phyloP scores from a whole-genome alignment of 2,888 invertebrate species.

The Drosophila testacea region DNA sequence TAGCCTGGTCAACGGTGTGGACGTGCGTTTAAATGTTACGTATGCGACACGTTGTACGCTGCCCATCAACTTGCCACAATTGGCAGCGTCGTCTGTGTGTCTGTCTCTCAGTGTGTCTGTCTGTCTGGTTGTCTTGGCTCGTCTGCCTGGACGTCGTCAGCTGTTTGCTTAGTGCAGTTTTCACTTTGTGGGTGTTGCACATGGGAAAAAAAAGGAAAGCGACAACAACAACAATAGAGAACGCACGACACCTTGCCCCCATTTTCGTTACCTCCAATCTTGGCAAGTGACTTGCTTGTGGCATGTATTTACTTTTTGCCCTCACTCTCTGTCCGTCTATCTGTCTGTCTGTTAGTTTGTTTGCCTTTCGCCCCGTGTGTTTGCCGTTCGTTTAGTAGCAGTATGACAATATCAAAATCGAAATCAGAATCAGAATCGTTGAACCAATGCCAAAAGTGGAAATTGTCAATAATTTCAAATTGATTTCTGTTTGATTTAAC shows the following conservation, averaged over 20 bases:
- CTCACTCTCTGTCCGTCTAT: slow-evolving; percentile 33
- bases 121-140: slow-evolving; percentile 13
- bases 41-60: slow-evolving; percentile 70
- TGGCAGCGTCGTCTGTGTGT: slow-evolving; percentile 41
- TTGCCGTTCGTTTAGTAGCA: slow-evolving; percentile 75
- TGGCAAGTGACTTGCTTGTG: slow-evolving; percentile 24
- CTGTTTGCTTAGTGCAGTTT: slow-evolving; percentile 68
- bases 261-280: not conserved
- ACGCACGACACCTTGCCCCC: slow-evolving; percentile 12
- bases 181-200: slow-evolving; percentile 51
- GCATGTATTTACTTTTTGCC: slow-evolving; percentile 67
- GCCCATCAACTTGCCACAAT: slow-evolving; percentile 64
- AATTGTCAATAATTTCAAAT: slow-evolving; percentile 84
- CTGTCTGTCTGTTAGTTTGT: slow-evolving; percentile 51
- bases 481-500: slow-evolving; percentile 83
- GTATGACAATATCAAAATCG: slow-evolving; percentile 66
- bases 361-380: slow-evolving; percentile 58
- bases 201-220: slow-evolving; percentile 2
- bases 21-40: slow-evolving; percentile 76
- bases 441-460: slow-evolving; percentile 81
- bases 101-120: slow-evolving; percentile 1
- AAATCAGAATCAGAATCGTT: slow-evolving; percentile 64
- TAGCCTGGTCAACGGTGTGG: slow-evolving; percentile 65
- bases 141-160: slow-evolving; percentile 37
- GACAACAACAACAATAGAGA: slow-evolving; percentile 36